Percentiles rank a stretch among this genome's conserved stretches.
Evolutionary conservation across 2,113 vertebrate species (phyloP).

Genomic region (Peromyscus leucopus): DNA sequence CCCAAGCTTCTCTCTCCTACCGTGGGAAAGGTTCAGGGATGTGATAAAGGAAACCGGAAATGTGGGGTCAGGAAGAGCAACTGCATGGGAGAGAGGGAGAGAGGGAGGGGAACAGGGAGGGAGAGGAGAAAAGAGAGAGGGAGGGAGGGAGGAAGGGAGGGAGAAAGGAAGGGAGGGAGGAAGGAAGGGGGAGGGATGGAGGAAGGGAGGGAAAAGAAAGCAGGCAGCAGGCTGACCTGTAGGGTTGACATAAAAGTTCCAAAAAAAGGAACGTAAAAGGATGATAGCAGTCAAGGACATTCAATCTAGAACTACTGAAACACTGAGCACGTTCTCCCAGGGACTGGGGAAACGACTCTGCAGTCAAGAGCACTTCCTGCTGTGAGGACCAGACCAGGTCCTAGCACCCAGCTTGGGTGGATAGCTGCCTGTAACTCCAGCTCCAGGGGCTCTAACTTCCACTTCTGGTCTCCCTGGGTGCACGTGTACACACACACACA

Average conservation of each 20-base stretch:
- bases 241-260: accelerated
- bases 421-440: not conserved
- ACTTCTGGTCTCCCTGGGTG: not conserved
- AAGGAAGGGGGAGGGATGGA: too few relatives aligned
- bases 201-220: too few relatives aligned
- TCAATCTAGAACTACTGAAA: not conserved
- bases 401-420: not conserved
- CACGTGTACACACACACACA: too few relatives aligned
- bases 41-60: not conserved
- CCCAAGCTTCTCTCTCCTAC: not conserved
- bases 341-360: not conserved
- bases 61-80: not conserved
- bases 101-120: accelerated
- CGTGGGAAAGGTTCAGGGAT: not conserved
- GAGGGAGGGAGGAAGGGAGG: too few relatives aligned
- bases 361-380: not conserved
- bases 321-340: not conserved
- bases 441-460: not conserved
- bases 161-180: too few relatives aligned
- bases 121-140: too few relatives aligned
- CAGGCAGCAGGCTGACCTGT: not conserved
- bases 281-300: not conserved
- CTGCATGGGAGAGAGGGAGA: too few relatives aligned
- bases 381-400: not conserved
- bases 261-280: not conserved